Percentiles rank a stretch among this genome's conserved stretches.
These are phyloP conservation scores for Xanthia icteritia DNA, from an alignment of 2,888 invertebrate genomes.

Conservation along the genomic window DNA sequence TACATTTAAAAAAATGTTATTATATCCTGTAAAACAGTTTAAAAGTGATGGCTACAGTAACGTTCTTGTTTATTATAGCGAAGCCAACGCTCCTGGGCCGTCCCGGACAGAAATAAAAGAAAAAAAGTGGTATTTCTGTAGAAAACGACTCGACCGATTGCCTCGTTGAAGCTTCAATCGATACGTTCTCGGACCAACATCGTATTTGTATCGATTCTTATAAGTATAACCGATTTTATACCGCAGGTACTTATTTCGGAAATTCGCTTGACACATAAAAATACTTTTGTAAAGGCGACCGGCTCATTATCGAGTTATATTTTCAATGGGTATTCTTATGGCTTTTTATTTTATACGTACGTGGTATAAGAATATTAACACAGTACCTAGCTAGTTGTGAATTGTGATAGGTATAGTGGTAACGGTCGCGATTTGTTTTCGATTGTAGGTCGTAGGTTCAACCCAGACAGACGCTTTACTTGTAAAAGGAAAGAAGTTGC, in stretches of 20 bases:
- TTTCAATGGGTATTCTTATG: constrained; percentile 20
- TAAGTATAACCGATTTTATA: constrained; percentile 55
- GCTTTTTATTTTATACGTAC: constrained; percentile 30
- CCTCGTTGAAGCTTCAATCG: constrained; percentile 81
- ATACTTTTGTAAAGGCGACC: constrained; percentile 34
- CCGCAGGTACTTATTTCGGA: constrained; percentile 47
- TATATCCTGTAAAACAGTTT: constrained; percentile 50
- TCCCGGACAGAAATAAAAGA: constrained; percentile 81
- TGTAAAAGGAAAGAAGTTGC: constrained; percentile 30
- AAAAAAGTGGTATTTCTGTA: constrained; percentile 83
- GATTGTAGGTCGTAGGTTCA: no score
- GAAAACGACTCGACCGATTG: constrained; percentile 84
- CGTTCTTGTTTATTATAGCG: constrained; percentile 80
- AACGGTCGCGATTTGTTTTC: no score
- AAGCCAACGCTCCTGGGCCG: constrained; percentile 86
- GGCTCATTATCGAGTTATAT: constrained; percentile 41
- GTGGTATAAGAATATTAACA: constrained; percentile 11
- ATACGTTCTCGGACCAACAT: constrained; percentile 63
- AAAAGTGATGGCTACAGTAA: constrained; percentile 71
- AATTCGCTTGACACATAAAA: constrained; percentile 45
- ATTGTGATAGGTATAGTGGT: neutral
- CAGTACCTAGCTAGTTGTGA: neutral
- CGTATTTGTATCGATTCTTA: constrained; percentile 70
- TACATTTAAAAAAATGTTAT: neutral
- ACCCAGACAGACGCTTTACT: no score